Base-by-base conservation (phyloP, 1,140 invertebrate species). In the Heliconius congener region DNA sequence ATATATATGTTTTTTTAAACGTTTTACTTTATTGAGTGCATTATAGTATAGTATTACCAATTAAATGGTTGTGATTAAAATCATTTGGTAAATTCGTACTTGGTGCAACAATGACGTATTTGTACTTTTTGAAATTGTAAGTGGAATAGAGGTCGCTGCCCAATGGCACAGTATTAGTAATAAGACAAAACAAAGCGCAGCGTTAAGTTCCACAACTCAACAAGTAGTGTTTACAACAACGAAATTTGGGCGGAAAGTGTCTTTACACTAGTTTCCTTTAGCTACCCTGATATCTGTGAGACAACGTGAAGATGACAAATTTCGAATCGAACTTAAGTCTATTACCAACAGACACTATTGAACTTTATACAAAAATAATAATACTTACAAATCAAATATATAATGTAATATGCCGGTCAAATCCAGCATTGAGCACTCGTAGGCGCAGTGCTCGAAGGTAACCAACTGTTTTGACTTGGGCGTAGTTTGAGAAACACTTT, bases 391-490 rank as follows among this genome's bases (percentile, higher is more conserved):
- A 80, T 93, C 91, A 82, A 84, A 93, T 73, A 94, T 92, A 76
- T 93, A 94, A 89, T 94, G 91, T 23, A 91, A 88, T 23, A 93
- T 93, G 66, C 86, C 87, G 0, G 83, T 90, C 1, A 94, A 82
- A 77, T 94, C 91, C 18, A 81, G 34, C 46, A 94, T 52, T 1
- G 85, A 90, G 71, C 92, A 94, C 42, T 94, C 87, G 42, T 85
- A 94, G 0, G 80, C 84, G 0, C 84, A 80, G 0, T 78, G 84
- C n/a, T 89, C 84, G 71, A 92, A 92, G 3, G 85, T 89, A 0
- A 92, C 90, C 8, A 85, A 16, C 18, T 86, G 87, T 30, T 83
- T 88, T 1, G 85, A 83, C 0, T 80, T 74, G 1, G 55, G 55
- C 3, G 73, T 34, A 8, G 55, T 74, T 37, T 18, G 55, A 8